phyloP scores from a whole-genome alignment of 2,888 invertebrate species.

The Drosophila differens region DNA sequence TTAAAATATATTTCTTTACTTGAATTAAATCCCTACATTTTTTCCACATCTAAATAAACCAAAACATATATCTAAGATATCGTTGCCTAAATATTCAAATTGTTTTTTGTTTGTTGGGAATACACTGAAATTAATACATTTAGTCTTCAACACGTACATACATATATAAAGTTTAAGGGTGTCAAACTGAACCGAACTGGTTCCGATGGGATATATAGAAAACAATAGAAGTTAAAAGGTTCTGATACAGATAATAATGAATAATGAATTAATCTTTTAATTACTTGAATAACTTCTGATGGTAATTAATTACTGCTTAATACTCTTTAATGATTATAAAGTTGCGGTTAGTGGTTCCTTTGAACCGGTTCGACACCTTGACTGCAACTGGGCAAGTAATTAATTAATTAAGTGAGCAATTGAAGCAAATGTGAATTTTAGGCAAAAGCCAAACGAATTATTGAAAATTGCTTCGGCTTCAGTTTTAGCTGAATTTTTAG shows the following conservation, averaged over 20 bases:
- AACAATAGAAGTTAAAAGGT: background rate
- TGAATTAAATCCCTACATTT: background rate
- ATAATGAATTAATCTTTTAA: background rate
- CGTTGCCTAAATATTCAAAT: background rate
- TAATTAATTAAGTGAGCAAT: background rate
- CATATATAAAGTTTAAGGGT: background rate
- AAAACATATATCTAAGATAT: too few species aligned
- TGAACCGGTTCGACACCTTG: background rate
- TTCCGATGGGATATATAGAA: background rate
- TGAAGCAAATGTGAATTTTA: background rate
- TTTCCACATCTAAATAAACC: too few species aligned
- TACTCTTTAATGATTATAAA: background rate
- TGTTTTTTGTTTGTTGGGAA: background rate
- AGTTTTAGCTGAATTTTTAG: conserved; percentile 11
- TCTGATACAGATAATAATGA: background rate
- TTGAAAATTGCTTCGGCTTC: background rate
- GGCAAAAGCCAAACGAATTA: background rate
- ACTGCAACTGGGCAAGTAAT: background rate
- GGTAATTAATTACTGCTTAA: background rate
- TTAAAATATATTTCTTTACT: too few species aligned
- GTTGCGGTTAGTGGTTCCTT: background rate
- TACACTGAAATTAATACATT: conserved; percentile 1
- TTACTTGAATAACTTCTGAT: background rate
- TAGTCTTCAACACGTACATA: conserved; percentile 3
- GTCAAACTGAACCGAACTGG: background rate